Base-by-base conservation (phyloP, 2,797 vertebrate species). In the Taeniopygia guttata region DNA sequence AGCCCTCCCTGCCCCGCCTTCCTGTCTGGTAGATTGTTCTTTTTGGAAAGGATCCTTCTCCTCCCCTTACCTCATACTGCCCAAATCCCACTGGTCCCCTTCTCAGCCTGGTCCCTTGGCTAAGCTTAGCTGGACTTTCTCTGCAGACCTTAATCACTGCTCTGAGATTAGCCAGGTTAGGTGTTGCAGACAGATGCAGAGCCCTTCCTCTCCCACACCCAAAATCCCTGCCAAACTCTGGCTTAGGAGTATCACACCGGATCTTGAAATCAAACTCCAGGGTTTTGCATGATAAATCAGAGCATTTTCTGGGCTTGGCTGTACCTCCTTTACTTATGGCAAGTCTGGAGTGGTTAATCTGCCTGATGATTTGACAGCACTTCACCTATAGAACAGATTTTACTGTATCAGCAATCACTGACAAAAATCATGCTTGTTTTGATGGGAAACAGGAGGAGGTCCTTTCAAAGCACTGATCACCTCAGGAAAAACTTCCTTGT, bases 101-200 rank as follows among this genome's bases (percentile, higher is more conserved):
- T 80, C 58, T 64, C 76, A 42, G 70, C 8, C 84, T 62, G 1
- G 23, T 70, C 66, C 63, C 78, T 75, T 22, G 43, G 80, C 80
- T 84, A 64, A 82, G 88, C 94, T 89, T 36, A 75, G 77, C 85
- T 80, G 77, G 91, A 87, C 93, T 93, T 82, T 93, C 89, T 62
- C 89, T 84, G 79, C 55, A 84, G 86, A 63, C 75, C 27, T 46
- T 56, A 90, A 94, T 78, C 70, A 34, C 62, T 66, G 88, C 80
- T 79, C 67, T 3, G 30, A 90, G 85, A 94, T 66, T 73, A 93
- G 69, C 1, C 0, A 32, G 67, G 90, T 58, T 52, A 90, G 89
- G 87, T 83, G 92, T 17, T 78, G 73, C 49, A 94, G 73, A 73
- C 51, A 87, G 83, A 90, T 36, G 77, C 68, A 82, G 62, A 72